Conservation (phyloP, 1,140 invertebrate species). For the Cydia pomonella region DNA sequence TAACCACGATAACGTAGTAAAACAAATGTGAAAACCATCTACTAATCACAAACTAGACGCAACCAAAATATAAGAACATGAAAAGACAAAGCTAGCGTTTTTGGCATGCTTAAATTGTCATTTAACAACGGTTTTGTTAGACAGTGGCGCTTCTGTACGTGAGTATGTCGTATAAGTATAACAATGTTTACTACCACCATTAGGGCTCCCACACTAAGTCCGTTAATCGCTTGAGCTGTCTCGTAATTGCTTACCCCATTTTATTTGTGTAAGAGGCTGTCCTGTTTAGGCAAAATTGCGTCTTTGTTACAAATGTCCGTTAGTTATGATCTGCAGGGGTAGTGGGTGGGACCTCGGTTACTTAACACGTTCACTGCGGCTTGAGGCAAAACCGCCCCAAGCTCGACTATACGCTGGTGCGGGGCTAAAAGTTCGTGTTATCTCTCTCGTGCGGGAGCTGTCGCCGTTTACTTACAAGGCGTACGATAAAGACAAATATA, state of each 20-base stretch:
- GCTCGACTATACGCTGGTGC: no score
- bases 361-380: no score
- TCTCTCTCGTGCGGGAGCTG: no score
- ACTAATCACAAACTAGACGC: no score
- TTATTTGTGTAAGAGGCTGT: background rate
- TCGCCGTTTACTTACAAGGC: no score
- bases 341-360: background rate
- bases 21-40: no score
- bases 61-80: no score
- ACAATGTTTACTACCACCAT: constrained; percentile 3
- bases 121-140: background rate
- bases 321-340: background rate
- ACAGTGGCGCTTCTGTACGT: constrained; percentile 3
- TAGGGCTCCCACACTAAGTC: background rate
- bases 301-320: background rate
- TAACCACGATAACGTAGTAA: background rate
- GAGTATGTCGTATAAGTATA: background rate
- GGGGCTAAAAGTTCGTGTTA: no score
- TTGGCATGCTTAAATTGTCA: background rate
- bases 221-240: background rate
- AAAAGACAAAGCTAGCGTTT: no score
- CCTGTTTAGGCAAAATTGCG: background rate
- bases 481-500: no score
- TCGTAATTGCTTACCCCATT: background rate
- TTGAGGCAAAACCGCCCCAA: no score